phyloP scores from a whole-genome alignment of 2,113 vertebrate genomes.

The Callipepla squamata region DNA sequence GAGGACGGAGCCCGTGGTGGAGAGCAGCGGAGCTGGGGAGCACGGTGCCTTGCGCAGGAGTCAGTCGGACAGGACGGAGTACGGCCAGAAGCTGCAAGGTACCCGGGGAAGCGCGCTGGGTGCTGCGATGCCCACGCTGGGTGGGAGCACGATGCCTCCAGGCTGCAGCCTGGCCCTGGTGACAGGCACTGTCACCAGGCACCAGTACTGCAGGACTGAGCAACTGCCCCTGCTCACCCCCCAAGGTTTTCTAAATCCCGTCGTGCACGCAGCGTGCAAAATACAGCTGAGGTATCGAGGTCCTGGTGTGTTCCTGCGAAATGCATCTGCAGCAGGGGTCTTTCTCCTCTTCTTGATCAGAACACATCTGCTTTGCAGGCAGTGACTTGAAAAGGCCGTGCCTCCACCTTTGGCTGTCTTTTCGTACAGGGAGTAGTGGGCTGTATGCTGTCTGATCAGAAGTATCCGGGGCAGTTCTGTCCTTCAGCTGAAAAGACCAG shows the following conservation, averaged over 20 bases:
- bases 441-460: not conserved
- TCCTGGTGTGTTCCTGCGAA: not conserved
- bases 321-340: accelerated
- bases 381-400: not conserved
- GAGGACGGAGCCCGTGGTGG: slow-evolving; percentile 89
- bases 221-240: not conserved
- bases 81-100: slow-evolving; percentile 96
- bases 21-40: slow-evolving; percentile 73
- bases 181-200: not conserved
- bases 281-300: not conserved
- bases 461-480: not conserved
- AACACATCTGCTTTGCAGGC: not conserved
- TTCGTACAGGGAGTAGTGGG: not conserved
- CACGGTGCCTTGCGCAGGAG: slow-evolving; percentile 88
- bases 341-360: accelerated
- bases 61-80: slow-evolving; percentile 96
- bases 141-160: not conserved
- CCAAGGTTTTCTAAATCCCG: not conserved
- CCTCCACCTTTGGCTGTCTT: not conserved
- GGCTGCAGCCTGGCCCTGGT: not conserved
- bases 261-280: not conserved
- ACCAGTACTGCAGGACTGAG: accelerated
- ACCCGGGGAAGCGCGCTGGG: not conserved
- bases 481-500: not conserved
- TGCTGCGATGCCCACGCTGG: not conserved